These are phyloP conservation scores for Neolamprologus multifasciatus DNA, from an alignment of 2,797 vertebrate species.

Conservation along the genomic window DNA sequence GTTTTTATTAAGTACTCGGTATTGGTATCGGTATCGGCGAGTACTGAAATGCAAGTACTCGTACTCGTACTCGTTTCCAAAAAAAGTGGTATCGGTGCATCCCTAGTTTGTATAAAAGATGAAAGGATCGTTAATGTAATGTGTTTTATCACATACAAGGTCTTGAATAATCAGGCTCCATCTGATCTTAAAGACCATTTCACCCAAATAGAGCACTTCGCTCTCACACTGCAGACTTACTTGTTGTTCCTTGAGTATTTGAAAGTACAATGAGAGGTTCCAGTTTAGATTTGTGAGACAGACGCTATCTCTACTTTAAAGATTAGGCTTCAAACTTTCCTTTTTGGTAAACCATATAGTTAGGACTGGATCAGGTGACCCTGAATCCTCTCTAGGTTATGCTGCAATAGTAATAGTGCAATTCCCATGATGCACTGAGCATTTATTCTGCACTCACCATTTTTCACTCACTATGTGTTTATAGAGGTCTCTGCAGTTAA, in stretches of 20 bases:
- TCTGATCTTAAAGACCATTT: background rate
- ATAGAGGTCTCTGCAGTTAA: background rate
- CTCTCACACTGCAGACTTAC: background rate
- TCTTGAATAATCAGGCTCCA: background rate
- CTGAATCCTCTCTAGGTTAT: rapidly evolving
- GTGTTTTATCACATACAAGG: background rate
- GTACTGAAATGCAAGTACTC: no score
- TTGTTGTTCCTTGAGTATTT: background rate
- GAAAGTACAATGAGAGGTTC: background rate
- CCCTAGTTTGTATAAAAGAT: background rate
- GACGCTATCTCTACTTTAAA: background rate
- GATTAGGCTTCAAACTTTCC: background rate
- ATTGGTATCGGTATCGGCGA: no score
- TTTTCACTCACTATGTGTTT: background rate
- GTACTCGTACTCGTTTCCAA: no score
- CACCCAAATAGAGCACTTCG: rapidly evolving
- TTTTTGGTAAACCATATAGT: background rate
- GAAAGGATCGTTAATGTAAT: background rate
- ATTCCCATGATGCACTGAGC: background rate
- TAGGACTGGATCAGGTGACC: background rate
- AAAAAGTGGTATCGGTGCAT: no score
- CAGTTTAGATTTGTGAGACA: background rate
- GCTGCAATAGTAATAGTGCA: background rate
- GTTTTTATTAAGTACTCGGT: no score
- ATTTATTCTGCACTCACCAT: background rate